Percentiles rank a stretch among this genome's conserved stretches.
Conservation (phyloP, 30 jellyfish, hydroid and myxozoan genomes). For the Pseudorhiza aurosa region DNA sequence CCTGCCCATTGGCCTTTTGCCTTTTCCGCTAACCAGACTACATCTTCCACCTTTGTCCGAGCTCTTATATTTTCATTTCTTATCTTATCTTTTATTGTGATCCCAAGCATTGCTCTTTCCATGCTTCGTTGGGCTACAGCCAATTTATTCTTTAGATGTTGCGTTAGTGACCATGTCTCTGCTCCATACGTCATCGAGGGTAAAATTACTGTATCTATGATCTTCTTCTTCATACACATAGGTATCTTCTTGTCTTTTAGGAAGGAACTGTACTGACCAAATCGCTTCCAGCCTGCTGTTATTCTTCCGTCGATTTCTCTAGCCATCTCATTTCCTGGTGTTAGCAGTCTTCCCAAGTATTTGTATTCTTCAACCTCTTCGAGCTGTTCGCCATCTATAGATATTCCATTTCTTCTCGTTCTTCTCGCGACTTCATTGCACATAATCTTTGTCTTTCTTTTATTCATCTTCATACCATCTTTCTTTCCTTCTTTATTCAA, state of each 20-base stretch:
- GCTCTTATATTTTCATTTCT: constrained; percentile 37
- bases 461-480: constrained; percentile 48
- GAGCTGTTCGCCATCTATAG: constrained; percentile 43
- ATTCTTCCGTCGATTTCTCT: constrained; percentile 41
- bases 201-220: constrained; percentile 43
- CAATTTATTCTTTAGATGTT: constrained; percentile 30
- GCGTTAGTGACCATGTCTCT: constrained; percentile 56
- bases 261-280: constrained; percentile 66
- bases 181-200: constrained; percentile 71
- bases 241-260: constrained; percentile 56
- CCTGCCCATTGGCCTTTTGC: too few species aligned
- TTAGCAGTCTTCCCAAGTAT: constrained; percentile 49
- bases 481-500: constrained; percentile 41
- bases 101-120: constrained; percentile 43
- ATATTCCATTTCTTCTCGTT: too few species aligned
- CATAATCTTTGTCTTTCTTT: constrained; percentile 45
- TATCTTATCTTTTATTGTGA: constrained; percentile 37
- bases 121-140: constrained; percentile 36
- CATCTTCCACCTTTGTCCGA: constrained; percentile 39
- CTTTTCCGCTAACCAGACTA: too few species aligned
- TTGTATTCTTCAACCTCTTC: constrained; percentile 53
- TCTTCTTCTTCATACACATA: constrained; percentile 51
- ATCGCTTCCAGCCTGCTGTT: constrained; percentile 67
- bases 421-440: constrained; percentile 41
- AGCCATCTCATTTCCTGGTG: constrained; percentile 56